phyloP scores from a whole-genome alignment of 2,113 vertebrate genomes.

The Passerina amoena region DNA sequence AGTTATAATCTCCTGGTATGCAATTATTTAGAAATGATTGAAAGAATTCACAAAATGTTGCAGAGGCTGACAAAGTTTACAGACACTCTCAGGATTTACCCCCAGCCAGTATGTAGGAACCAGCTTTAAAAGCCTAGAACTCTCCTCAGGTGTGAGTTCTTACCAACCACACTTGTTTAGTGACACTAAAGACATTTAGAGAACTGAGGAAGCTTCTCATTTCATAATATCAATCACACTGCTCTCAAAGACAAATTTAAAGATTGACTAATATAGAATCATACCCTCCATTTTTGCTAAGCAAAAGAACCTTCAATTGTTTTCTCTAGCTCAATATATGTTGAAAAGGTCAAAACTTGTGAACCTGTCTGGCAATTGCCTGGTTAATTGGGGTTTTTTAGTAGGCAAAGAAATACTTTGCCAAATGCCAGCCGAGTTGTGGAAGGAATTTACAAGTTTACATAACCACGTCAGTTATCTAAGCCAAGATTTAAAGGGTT shows the following conservation, averaged over 20 bases:
- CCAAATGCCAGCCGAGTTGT: neutral
- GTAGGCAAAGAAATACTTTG: neutral
- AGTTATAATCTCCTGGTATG: neutral
- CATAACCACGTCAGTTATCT: neutral
- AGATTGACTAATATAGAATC: neutral
- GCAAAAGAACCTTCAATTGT: neutral
- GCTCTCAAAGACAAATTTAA: neutral
- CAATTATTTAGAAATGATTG: neutral
- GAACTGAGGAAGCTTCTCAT: neutral
- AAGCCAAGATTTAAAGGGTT: neutral
- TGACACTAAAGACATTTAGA: neutral
- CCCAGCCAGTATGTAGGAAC: neutral
- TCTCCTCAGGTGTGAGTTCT: neutral
- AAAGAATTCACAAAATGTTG: neutral
- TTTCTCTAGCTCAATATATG: neutral
- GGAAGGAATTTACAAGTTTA: neutral
- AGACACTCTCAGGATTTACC: neutral
- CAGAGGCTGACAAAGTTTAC: neutral
- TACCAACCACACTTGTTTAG: neutral
- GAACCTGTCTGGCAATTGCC: neutral
- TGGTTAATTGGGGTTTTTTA: neutral
- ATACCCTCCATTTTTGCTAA: neutral
- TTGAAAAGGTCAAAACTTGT: neutral
- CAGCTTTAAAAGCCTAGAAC: neutral
- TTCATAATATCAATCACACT: neutral